These are phyloP conservation scores for Dilophus febrilis DNA, from an alignment of 2,888 invertebrate genomes.

Conservation along the genomic window DNA sequence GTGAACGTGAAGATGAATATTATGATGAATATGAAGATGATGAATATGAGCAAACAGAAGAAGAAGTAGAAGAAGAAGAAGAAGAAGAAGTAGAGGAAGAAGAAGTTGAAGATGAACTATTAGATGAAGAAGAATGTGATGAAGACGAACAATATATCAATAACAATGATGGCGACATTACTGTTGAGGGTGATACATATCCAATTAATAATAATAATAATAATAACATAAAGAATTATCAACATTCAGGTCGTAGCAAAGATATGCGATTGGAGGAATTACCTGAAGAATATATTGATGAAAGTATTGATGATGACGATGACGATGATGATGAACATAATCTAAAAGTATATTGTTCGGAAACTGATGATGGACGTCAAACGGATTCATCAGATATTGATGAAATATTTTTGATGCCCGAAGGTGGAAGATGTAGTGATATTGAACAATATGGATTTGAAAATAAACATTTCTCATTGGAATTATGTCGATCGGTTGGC, in stretches of 20 bases:
- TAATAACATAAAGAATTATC: constrained; percentile 1
- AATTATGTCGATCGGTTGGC: constrained; percentile 1
- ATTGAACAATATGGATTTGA: constrained; percentile 10
- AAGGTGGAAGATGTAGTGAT: constrained; percentile 7
- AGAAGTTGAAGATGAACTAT: constrained; percentile 7
- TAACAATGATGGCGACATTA: not conserved
- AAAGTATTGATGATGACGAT: constrained; percentile 2
- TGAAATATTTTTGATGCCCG: constrained; percentile 15
- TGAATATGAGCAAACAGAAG: constrained; percentile 8
- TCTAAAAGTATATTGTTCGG: constrained; percentile 1
- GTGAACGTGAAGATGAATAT: constrained; percentile 10
- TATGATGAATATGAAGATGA: constrained; percentile 10
- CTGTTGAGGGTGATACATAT: not conserved
- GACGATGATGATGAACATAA: constrained; percentile 7
- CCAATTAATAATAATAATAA: no score
- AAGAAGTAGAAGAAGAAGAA: constrained; percentile 11
- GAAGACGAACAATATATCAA: constrained; percentile 5
- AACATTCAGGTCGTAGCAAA: no score
- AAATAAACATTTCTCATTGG: constrained; percentile 11
- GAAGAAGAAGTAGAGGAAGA: constrained; percentile 9
- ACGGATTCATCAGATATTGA: constrained; percentile 13
- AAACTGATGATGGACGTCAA: not conserved
- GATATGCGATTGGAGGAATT: not conserved
- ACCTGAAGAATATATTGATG: not conserved
- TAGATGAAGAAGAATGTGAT: constrained; percentile 4